Percentiles rank a stretch among this genome's conserved stretches.
phyloP scores from a whole-genome alignment of 2,888 invertebrate genomes.

The Hyppa rectilinea region DNA sequence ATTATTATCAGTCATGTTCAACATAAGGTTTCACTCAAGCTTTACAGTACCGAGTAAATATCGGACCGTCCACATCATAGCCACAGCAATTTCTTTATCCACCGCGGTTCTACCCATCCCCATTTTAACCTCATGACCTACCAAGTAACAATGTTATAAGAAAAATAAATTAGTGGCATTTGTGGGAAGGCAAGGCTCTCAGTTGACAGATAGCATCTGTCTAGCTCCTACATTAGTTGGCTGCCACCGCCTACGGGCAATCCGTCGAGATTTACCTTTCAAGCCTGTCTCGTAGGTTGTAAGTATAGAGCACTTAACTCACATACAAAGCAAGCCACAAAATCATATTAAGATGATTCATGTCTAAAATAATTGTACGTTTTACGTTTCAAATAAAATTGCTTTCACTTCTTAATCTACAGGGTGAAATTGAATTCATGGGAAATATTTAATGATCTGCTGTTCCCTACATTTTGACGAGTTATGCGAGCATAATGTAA shows the following conservation, averaged over 20 bases:
- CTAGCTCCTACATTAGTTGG: conserved; percentile 13
- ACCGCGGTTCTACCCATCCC: too few relatives aligned
- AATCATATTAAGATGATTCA: background rate
- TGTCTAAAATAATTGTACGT: background rate
- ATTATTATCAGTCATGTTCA: too few relatives aligned
- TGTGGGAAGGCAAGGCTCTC: background rate
- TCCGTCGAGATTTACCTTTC: conserved; percentile 15
- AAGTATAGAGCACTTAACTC: background rate
- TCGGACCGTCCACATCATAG: background rate
- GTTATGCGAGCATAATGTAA: too few relatives aligned
- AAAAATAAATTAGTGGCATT: conserved; percentile 25
- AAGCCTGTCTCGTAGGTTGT: background rate
- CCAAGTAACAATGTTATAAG: background rate
- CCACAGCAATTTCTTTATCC: background rate
- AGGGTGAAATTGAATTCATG: too few relatives aligned
- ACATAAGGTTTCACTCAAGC: too few relatives aligned
- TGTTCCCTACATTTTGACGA: too few relatives aligned
- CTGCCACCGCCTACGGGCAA: background rate
- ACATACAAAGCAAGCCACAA: background rate
- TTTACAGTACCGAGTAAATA: background rate
- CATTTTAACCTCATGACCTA: background rate
- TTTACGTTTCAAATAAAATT: background rate
- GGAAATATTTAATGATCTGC: too few relatives aligned
- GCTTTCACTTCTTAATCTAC: too few relatives aligned
- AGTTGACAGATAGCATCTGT: conserved; percentile 19